A percentile compares a stretch with the other conserved stretches of the same genome.
These are phyloP conservation scores for Argyrosomus regius DNA, from an alignment of 2,797 vertebrate genomes.

Conservation along the genomic window DNA sequence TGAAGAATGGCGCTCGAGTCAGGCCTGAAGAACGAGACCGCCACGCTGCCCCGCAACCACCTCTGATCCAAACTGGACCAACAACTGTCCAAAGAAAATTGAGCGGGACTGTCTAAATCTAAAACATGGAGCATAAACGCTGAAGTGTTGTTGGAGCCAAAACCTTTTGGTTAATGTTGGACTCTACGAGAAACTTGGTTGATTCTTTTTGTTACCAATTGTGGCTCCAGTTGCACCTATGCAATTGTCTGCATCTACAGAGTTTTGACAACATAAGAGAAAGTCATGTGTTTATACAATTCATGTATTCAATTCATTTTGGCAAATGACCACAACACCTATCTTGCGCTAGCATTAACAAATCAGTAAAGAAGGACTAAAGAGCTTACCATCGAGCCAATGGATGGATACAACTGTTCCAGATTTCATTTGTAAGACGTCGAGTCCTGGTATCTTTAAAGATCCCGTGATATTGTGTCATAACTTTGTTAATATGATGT, in stretches of 20 bases:
- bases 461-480: not conserved
- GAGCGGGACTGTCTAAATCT: conserved; percentile 44
- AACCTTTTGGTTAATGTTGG: conserved; percentile 19
- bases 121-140: conserved; percentile 28
- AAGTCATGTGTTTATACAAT: not conserved
- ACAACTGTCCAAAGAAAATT: conserved; percentile 62
- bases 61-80: conserved; percentile 76
- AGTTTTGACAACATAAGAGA: conserved; percentile 2
- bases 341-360: not conserved
- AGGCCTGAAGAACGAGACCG: conserved; percentile 67
- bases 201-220: conserved; percentile 18
- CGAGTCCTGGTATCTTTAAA: not conserved
- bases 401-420: not conserved
- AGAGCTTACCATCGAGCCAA: not conserved
- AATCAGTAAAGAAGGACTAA: not conserved
- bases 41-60: conserved; percentile 62
- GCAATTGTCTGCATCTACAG: conserved; percentile 8
- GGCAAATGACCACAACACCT: conserved; percentile 1
- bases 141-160: conserved; percentile 22
- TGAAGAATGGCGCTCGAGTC: conserved; percentile 76
- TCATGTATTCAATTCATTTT: conserved; percentile 17
- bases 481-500: conserved; percentile 2
- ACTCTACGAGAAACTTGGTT: conserved; percentile 16
- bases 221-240: conserved; percentile 41
- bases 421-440: not conserved